Evolutionary conservation across 1,140 invertebrate genomes (phyloP).

Genomic region (Drosophila orosa): DNA sequence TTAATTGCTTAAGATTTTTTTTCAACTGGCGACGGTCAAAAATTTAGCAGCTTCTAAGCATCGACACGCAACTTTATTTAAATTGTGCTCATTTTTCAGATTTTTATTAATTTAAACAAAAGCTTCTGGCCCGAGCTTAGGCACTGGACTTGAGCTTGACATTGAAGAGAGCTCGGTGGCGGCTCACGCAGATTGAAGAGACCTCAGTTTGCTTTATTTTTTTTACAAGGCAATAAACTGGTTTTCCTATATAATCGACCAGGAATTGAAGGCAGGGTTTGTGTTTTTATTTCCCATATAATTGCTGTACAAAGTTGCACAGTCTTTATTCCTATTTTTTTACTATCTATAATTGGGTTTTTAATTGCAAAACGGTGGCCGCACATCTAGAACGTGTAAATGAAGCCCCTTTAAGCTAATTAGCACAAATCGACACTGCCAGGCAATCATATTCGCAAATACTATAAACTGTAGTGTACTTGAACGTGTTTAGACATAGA

Average conservation of each 20-base stretch:
- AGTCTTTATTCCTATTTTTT: not conserved
- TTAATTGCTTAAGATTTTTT: constrained; percentile 70
- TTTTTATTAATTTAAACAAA: constrained; percentile 68
- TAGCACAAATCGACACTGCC: constrained; percentile 47
- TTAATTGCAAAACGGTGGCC: constrained; percentile 41
- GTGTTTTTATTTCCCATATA: constrained; percentile 28
- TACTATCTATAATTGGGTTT: constrained; percentile 37
- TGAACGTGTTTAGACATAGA: constrained; percentile 33
- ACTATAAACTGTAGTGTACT: not conserved
- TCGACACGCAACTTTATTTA: constrained; percentile 71
- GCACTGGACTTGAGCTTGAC: constrained; percentile 46
- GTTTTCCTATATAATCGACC: constrained; percentile 42
- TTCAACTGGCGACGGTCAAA: constrained; percentile 41
- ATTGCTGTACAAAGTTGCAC: constrained; percentile 39
- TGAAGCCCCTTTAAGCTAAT: constrained; percentile 43
- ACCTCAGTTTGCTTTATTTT: constrained; percentile 15
- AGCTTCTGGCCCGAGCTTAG: constrained; percentile 17
- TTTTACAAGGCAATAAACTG: constrained; percentile 21
- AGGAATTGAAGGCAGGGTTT: constrained; percentile 27
- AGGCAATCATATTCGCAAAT: constrained; percentile 12
- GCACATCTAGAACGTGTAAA: constrained; percentile 32
- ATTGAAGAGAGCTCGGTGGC: constrained; percentile 24
- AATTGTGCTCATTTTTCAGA: constrained; percentile 62
- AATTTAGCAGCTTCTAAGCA: constrained; percentile 40
- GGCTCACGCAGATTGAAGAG: constrained; percentile 24